phyloP scores from a whole-genome alignment of 2,113 vertebrate genomes.

The Chaetops frenatus region DNA sequence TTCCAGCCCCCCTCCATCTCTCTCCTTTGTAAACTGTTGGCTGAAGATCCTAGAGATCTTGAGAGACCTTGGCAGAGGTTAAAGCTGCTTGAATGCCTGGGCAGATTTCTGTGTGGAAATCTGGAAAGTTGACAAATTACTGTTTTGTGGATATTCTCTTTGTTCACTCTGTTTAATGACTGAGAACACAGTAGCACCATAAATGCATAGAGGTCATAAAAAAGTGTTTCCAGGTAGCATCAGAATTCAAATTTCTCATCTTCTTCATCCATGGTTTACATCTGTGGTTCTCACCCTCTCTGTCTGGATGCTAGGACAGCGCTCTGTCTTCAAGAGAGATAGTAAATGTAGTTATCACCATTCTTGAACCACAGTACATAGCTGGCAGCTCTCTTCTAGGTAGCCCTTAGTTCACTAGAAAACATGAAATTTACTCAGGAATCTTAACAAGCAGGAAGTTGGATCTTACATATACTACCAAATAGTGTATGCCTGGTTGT shows the following conservation, averaged over 20 bases:
- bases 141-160: neutral
- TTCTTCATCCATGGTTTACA: neutral
- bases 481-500: neutral
- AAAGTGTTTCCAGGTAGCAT: neutral
- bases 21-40: neutral
- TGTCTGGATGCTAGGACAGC: neutral
- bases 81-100: slow-evolving; percentile 17
- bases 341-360: neutral
- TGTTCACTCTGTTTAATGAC: neutral
- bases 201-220: neutral
- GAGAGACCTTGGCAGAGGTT: slow-evolving; percentile 20
- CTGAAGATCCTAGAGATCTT: neutral
- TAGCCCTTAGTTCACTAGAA: neutral
- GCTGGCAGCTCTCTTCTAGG: neutral
- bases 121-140: neutral
- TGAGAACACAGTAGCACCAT: neutral
- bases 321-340: neutral
- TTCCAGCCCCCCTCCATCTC: neutral
- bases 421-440: neutral
- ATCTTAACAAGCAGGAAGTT: neutral
- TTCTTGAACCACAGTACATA: neutral
- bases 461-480: neutral
- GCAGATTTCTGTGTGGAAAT: slow-evolving; percentile 5
- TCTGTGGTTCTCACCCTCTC: neutral
- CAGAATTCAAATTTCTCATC: neutral